Percentiles rank a stretch among this genome's conserved stretches.
These are phyloP conservation scores for Lagria hirta DNA, from an alignment of 2,888 invertebrate genomes.

Conservation along the genomic window DNA sequence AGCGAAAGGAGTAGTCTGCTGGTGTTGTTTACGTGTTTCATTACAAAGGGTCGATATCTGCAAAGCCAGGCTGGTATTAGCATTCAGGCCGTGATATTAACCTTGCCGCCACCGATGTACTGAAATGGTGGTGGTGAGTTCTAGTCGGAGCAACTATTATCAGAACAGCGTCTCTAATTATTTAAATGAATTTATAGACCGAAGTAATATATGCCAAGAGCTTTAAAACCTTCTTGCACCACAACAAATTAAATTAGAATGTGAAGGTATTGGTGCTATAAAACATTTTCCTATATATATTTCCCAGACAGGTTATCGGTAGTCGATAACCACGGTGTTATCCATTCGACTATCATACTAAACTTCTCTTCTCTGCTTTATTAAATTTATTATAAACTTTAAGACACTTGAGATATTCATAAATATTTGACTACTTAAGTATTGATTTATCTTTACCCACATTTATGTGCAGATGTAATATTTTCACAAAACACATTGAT, in stretches of 20 bases:
- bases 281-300: too few species aligned
- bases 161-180: conserved; percentile 35
- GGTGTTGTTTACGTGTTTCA: conserved; percentile 35
- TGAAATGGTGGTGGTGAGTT: conserved; percentile 10
- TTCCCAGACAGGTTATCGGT: too few species aligned
- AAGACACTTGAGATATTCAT: too few species aligned
- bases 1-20: conserved; percentile 31
- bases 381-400: too few species aligned
- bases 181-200: conserved; percentile 36
- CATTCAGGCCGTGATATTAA: conserved; percentile 34
- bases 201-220: conserved; percentile 15
- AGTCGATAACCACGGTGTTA: too few species aligned
- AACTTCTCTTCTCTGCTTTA: too few species aligned
- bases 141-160: conserved; percentile 26
- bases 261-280: too few species aligned
- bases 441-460: too few species aligned
- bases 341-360: too few species aligned
- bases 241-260: conserved; percentile 21
- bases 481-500: too few species aligned
- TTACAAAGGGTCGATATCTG: conserved; percentile 33
- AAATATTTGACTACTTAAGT: too few species aligned
- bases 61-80: conserved; percentile 33
- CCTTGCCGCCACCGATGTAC: conserved; percentile 17
- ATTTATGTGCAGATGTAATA: too few species aligned
- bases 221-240: conserved; percentile 15